A percentile compares a stretch with the other conserved stretches of the same genome.
These are phyloP conservation scores for Smutsia temminckii DNA, from an alignment of 2,797 vertebrate genomes.

Conservation along the genomic window DNA sequence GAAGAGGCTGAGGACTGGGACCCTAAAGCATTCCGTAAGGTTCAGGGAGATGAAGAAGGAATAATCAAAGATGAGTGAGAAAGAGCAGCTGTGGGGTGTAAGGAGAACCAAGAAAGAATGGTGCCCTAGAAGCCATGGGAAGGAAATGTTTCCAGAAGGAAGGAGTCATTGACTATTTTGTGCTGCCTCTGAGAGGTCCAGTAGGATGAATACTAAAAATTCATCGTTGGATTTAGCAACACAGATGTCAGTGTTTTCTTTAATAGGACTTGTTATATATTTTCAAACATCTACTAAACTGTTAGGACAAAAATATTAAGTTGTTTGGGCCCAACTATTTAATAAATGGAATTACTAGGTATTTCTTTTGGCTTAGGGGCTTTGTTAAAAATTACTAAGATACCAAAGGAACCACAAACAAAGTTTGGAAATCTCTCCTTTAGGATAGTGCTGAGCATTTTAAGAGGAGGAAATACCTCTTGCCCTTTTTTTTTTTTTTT, in stretches of 20 bases:
- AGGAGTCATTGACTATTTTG: background rate
- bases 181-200: background rate
- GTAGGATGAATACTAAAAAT: background rate
- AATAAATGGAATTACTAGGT: background rate
- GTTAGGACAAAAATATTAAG: constrained; percentile 12
- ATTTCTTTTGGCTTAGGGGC: background rate
- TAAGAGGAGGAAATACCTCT: background rate
- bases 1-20: background rate
- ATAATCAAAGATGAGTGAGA: background rate
- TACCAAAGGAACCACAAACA: background rate
- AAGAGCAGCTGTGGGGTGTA: background rate
- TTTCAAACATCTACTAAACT: background rate
- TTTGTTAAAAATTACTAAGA: background rate
- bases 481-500: background rate
- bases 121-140: background rate
- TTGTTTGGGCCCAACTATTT: constrained; percentile 13
- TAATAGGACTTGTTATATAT: background rate
- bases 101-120: background rate
- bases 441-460: background rate
- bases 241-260: background rate
- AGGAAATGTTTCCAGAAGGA: background rate
- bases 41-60: background rate
- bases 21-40: background rate
- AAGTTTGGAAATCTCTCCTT: background rate
- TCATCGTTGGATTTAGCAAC: background rate